Conservation (phyloP, 2,797 vertebrate genomes). For the Borostomias antarcticus region DNA sequence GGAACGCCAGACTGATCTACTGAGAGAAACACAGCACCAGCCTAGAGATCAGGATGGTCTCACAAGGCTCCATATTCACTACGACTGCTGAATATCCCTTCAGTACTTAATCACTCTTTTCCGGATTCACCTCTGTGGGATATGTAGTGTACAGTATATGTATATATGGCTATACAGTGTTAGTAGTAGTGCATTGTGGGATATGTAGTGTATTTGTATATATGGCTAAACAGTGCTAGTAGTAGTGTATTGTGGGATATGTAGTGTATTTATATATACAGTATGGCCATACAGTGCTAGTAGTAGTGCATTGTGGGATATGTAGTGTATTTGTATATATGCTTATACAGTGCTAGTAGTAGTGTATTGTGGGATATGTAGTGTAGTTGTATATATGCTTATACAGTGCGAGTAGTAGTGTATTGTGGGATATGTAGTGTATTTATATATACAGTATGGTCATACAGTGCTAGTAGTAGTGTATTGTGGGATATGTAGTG, state of each 20-base stretch:
- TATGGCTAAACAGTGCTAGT: not conserved
- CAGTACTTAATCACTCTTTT: too few species aligned
- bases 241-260: not conserved
- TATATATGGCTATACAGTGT: not conserved
- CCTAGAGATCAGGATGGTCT: too few species aligned
- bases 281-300: not conserved
- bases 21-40: too few species aligned
- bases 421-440: not conserved
- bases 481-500: not conserved
- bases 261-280: too few species aligned
- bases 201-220: too few species aligned
- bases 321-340: too few species aligned
- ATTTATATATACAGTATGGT: too few species aligned
- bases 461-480: not conserved
- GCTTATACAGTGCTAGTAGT: not conserved
- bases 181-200: not conserved
- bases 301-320: not conserved
- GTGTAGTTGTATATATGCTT: not conserved
- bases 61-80: too few species aligned
- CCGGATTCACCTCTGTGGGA: not conserved
- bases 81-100: too few species aligned
- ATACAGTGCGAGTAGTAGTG: not conserved
- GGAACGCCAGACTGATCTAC: too few species aligned
- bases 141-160: too few species aligned
- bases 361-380: not conserved